Evolutionary conservation across 2,113 vertebrate genomes (phyloP), one percentile per base, ranked within the genome.

Genomic region (Urocitellus parryii): DNA sequence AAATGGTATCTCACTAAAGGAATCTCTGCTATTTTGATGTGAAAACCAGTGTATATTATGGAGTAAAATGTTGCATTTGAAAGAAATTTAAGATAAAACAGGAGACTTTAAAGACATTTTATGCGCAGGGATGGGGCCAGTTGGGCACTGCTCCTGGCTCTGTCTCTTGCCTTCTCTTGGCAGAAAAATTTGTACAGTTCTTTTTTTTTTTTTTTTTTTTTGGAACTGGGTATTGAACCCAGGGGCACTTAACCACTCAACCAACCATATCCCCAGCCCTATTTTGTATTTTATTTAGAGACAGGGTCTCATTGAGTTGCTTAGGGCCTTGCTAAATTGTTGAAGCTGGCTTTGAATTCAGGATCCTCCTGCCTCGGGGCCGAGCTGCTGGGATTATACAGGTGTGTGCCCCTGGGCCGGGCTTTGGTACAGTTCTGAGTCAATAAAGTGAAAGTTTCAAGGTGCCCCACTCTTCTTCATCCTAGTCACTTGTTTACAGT

Each of bases 101-200:
- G 42, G 42, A 81, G n/a, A 88, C 76, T 92, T 95, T 68, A 61
- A 77, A 94, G 51, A 12, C 88, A 67, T 87, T 87, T 83, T 74
- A 70, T 27, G 65, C 80, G 76, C 68, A 32, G 39, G 56, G 67
- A 65, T n/a, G 13, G 76, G 45, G 39, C 3, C 0, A n/a, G 22
- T 1, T 24, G 24, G 87, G 45, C 18, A 74, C 24, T 16, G 67
- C 72, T 77, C 3, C 20, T 17, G 18, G 32, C 17, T 32, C 9
- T 1, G 90, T 12, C n/a, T 45, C 45, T 17, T 14, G n/a, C 67
- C 45, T 37, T 67, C 73, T 92, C 74, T 9, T 6, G 22, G 81
- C 20, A 22, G 42, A 17, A 0, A 48, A 18, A 7, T 56, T 34
- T 12, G 37, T 39, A 1, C 2, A 12, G 9, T 42, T 67, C 90